A percentile compares a stretch with the other conserved stretches of the same genome.
Conservation (phyloP, 2,888 invertebrate species). For the Dryobota labecula region DNA sequence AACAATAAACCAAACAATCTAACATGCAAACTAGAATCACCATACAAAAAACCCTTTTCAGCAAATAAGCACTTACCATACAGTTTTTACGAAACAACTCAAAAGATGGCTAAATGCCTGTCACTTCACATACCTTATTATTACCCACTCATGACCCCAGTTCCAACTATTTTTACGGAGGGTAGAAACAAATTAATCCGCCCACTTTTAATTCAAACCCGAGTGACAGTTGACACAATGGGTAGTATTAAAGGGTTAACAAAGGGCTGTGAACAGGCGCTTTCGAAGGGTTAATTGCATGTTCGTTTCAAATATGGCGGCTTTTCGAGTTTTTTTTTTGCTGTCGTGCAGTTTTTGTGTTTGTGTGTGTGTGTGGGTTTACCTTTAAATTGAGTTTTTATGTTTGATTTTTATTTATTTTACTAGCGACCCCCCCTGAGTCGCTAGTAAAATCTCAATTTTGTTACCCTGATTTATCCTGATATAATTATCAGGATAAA, state of each 20-base stretch:
- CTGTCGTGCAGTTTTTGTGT: constrained; percentile 52
- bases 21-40: constrained; percentile 45
- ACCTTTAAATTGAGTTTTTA: constrained; percentile 9
- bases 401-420: too few species aligned
- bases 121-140: constrained; percentile 81
- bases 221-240: constrained; percentile 89
- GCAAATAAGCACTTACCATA: constrained; percentile 47
- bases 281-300: constrained; percentile 88
- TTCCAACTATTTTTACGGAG: constrained; percentile 72
- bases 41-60: constrained; percentile 44
- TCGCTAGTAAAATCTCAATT: too few species aligned
- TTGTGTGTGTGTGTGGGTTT: constrained; percentile 16
- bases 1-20: constrained; percentile 33
- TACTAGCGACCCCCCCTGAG: too few species aligned
- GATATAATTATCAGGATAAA: too few species aligned
- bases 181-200: constrained; percentile 78
- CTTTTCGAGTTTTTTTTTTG: constrained; percentile 53
- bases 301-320: constrained; percentile 78
- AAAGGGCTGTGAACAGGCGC: constrained; percentile 84
- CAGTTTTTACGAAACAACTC: constrained; percentile 57
- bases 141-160: constrained; percentile 84
- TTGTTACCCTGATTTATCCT: too few species aligned
- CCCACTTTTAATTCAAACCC: constrained; percentile 87
- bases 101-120: constrained; percentile 81
- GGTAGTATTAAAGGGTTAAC: constrained; percentile 85